Evolutionary conservation across 2,797 vertebrate species (phyloP).

Genomic region (Tauraco hartlaubi): DNA sequence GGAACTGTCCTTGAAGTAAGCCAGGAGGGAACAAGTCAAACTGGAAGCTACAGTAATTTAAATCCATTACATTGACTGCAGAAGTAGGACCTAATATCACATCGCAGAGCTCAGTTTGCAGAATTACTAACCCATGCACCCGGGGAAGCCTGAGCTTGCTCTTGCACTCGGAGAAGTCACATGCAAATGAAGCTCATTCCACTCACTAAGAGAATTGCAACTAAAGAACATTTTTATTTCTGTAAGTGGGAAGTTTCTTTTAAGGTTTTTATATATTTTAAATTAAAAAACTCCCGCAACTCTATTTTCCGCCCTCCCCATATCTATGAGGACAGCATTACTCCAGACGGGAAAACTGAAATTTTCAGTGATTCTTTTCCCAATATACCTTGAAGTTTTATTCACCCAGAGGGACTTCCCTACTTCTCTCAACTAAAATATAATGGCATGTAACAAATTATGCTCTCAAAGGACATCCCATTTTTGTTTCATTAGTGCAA

Average conservation of each 20-base stretch:
- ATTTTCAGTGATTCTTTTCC: constrained; percentile 47
- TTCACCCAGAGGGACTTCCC: constrained; percentile 53
- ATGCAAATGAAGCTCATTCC: neutral
- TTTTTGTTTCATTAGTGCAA: constrained; percentile 81
- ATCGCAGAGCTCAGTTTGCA: neutral
- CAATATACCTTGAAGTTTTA: constrained; percentile 71
- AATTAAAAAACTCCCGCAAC: neutral
- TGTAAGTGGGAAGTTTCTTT: neutral
- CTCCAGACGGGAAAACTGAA: neutral
- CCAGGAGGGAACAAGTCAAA: neutral
- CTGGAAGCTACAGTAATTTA: neutral
- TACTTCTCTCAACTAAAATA: constrained; percentile 67
- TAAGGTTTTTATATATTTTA: neutral
- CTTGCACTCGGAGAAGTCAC: neutral
- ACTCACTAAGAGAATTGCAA: neutral
- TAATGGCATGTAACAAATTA: constrained; percentile 74
- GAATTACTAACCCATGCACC: neutral
- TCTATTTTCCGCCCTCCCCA: neutral
- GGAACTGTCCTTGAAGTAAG: neutral
- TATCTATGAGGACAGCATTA: neutral
- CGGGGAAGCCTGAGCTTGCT: neutral
- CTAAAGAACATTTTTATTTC: neutral
- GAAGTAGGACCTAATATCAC: neutral
- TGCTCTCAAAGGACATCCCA: constrained; percentile 63
- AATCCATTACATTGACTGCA: neutral